These are phyloP conservation scores for Liposcelis brunnea DNA, from an alignment of 2,888 invertebrate species.

Conservation along the genomic window DNA sequence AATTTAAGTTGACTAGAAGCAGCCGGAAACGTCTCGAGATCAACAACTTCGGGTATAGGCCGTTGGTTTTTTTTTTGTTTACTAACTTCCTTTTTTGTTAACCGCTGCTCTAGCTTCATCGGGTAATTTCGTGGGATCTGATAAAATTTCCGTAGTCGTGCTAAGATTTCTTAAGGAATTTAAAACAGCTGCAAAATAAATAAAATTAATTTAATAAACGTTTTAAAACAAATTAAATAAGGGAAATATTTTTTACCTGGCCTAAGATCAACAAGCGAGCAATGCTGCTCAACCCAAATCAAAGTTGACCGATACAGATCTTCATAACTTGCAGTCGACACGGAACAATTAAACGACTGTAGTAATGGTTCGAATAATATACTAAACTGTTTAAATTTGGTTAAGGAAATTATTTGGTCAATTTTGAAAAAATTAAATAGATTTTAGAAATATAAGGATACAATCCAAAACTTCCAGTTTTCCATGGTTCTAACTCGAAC, in stretches of 20 bases:
- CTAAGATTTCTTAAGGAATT: constrained; percentile 80
- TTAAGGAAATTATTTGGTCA: no score
- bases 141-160: constrained; percentile 82
- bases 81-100: constrained; percentile 17
- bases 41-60: constrained; percentile 11
- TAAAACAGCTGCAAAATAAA: constrained; percentile 57
- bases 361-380: constrained; percentile 77
- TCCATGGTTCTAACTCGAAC: constrained; percentile 68
- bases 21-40: not conserved
- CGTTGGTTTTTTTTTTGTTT: constrained; percentile 14
- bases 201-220: constrained; percentile 1
- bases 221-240: not conserved
- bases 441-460: constrained; percentile 43
- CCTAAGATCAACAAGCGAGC: constrained; percentile 81
- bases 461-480: constrained; percentile 98
- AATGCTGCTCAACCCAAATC: constrained; percentile 92
- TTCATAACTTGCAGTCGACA: constrained; percentile 77
- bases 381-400: constrained; percentile 84
- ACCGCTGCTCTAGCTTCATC: constrained; percentile 77
- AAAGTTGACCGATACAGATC: constrained; percentile 84
- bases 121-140: constrained; percentile 71
- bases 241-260: constrained; percentile 46
- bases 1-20: constrained; percentile 7
- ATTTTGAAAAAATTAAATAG: constrained; percentile 19
- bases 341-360: constrained; percentile 78